Conservation (phyloP, 1,140 invertebrate species). For the Diorhabda sublineata region DNA sequence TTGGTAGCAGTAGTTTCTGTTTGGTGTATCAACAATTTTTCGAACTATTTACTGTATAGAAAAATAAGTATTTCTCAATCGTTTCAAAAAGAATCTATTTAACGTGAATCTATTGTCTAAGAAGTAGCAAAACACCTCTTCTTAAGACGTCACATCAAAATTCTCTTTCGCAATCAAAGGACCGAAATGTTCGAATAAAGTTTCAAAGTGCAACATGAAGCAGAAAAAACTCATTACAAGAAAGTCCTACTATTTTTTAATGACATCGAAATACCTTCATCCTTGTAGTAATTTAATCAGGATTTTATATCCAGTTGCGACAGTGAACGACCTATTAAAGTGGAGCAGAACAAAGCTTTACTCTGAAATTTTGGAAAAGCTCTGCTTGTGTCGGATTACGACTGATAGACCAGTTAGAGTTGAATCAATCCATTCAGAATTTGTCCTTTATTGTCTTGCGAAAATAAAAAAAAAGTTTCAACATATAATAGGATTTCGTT, state of each 20-base stretch:
- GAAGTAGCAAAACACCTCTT: too few species aligned
- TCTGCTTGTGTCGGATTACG: constrained; percentile 13
- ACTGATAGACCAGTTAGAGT: not conserved
- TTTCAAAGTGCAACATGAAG: constrained; percentile 6
- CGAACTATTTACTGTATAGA: too few species aligned
- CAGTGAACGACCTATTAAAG: constrained; percentile 29
- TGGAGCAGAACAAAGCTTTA: constrained; percentile 26
- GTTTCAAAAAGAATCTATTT: too few species aligned
- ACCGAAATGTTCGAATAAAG: constrained; percentile 6
- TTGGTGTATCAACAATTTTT: too few species aligned
- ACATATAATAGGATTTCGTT: too few species aligned
- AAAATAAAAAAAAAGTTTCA: too few species aligned
- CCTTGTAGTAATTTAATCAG: constrained; percentile 32
- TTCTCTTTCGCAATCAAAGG: not conserved
- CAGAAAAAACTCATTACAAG: constrained; percentile 14
- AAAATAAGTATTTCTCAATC: too few species aligned
- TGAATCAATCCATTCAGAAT: too few species aligned
- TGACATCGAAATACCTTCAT: constrained; percentile 27
- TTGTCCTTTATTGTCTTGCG: too few species aligned
- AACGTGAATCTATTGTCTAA: too few species aligned
- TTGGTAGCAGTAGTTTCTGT: too few species aligned
- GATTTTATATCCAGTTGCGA: constrained; percentile 31
- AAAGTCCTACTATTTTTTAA: constrained; percentile 20
- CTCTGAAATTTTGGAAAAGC: constrained; percentile 19
- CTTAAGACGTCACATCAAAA: not conserved